A percentile compares a stretch with the other conserved stretches of the same genome.
phyloP scores from a whole-genome alignment of 2,888 invertebrate genomes.

The Sycophila texana region DNA sequence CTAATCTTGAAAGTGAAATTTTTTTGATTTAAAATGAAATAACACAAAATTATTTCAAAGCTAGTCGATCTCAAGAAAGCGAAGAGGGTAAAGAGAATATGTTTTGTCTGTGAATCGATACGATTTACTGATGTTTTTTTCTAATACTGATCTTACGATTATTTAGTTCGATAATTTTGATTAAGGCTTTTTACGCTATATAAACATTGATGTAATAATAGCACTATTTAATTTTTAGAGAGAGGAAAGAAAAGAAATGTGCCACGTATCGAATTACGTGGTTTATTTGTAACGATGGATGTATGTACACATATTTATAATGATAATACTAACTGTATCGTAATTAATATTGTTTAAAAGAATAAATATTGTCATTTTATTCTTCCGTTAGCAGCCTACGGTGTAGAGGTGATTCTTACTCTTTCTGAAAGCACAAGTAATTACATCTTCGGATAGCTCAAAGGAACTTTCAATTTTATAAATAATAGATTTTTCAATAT shows the following conservation, averaged over 20 bases:
- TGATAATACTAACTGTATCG: conserved; percentile 49
- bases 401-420: conserved; percentile 51
- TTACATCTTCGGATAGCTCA: conserved; percentile 23
- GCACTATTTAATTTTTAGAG: conserved; percentile 43
- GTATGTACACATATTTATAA: conserved; percentile 54
- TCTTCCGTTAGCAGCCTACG: conserved; percentile 49
- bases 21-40: conserved; percentile 14
- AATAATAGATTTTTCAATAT: conserved; percentile 26
- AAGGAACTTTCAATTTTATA: conserved; percentile 20
- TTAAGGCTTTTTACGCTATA: conserved; percentile 21
- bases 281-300: conserved; percentile 51
- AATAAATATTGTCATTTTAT: conserved; percentile 48
- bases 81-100: conserved; percentile 26
- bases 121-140: conserved; percentile 20
- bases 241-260: conserved; percentile 36
- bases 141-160: conserved; percentile 26
- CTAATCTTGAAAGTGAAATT: conserved; percentile 31
- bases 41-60: conserved; percentile 29
- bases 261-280: conserved; percentile 44
- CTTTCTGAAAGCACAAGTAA: conserved; percentile 25
- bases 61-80: conserved; percentile 42
- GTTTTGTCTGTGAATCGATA: conserved; percentile 35
- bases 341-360: conserved; percentile 51
- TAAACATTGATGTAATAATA: conserved; percentile 50
- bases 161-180: conserved; percentile 21